Evolutionary conservation across 2,797 vertebrate species (phyloP).

Genomic region (Notolepis coatsorum): DNA sequence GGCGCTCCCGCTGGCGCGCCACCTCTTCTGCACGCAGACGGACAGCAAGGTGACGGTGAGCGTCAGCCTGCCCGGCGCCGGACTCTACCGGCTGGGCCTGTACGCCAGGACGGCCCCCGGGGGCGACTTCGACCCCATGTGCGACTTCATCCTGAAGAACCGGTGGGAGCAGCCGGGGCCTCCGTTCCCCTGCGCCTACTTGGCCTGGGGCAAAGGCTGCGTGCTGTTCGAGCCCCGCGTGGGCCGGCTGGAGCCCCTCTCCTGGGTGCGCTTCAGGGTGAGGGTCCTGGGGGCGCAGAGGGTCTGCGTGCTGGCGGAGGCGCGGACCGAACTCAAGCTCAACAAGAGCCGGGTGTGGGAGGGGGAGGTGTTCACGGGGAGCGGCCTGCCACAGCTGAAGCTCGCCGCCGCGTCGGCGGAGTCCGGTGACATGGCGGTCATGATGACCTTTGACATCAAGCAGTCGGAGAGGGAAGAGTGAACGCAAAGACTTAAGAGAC

Average conservation of each 20-base stretch:
- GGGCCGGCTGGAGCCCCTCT: constrained; percentile 75
- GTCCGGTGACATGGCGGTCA: constrained; percentile 76
- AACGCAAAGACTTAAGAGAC: no score
- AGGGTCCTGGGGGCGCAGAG: constrained; percentile 75
- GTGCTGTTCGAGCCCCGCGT: constrained; percentile 83
- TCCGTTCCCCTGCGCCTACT: constrained; percentile 81
- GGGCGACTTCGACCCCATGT: constrained; percentile 77
- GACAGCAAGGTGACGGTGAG: constrained; percentile 84
- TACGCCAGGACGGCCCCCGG: constrained; percentile 69
- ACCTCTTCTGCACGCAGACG: constrained; percentile 81
- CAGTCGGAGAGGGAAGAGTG: constrained; percentile 49
- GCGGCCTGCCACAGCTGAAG: constrained; percentile 65
- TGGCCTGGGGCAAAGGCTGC: constrained; percentile 81
- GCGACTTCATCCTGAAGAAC: constrained; percentile 82
- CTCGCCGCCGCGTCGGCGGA: constrained; percentile 69
- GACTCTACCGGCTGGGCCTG: constrained; percentile 79
- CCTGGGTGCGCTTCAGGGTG: constrained; percentile 82
- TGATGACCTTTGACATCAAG: constrained; percentile 81
- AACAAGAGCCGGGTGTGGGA: constrained; percentile 84
- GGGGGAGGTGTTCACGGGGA: constrained; percentile 72
- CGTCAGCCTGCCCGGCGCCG: constrained; percentile 64
- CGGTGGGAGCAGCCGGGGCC: constrained; percentile 60
- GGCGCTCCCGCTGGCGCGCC: constrained; percentile 69
- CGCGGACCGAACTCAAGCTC: constrained; percentile 71
- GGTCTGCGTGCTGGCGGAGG: constrained; percentile 77